Percentiles rank a stretch among this genome's conserved stretches.
Evolutionary conservation across 1,140 invertebrate genomes (phyloP).

Genomic region (Argopecten irradians): DNA sequence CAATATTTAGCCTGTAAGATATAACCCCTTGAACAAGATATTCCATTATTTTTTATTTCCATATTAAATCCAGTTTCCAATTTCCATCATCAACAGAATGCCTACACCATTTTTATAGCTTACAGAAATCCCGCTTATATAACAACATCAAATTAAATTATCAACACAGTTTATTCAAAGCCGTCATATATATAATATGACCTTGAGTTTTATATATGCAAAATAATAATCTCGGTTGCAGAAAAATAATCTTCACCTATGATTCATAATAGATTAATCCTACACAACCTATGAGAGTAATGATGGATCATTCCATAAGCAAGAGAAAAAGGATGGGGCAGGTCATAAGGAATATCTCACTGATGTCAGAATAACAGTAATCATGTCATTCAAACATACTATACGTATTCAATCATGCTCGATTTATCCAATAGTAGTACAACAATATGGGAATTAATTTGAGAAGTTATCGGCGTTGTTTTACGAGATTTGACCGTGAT

Average conservation of each 20-base stretch:
- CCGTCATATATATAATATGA: too few species aligned
- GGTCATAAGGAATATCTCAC: background rate
- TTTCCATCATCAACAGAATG: too few species aligned
- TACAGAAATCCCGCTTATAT: too few species aligned
- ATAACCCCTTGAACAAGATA: too few species aligned
- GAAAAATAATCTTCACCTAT: background rate
- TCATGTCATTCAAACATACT: background rate
- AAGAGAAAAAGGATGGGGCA: background rate
- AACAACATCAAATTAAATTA: too few species aligned
- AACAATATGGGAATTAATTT: background rate
- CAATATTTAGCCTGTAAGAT: too few species aligned
- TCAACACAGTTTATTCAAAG: too few species aligned
- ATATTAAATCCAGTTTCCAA: too few species aligned
- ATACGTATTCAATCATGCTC: background rate
- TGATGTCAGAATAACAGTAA: background rate
- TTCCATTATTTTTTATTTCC: too few species aligned
- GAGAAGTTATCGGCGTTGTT: background rate
- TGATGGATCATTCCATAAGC: background rate
- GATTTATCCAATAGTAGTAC: background rate
- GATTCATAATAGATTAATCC: background rate
- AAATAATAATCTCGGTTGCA: background rate
- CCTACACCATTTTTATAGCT: too few species aligned
- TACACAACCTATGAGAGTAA: background rate
- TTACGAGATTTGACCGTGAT: background rate
- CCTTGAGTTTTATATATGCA: too few species aligned